A percentile compares a stretch with the other conserved stretches of the same genome.
Evolutionary conservation across 2,888 invertebrate species (phyloP).

Genomic region (Beris morrisii): DNA sequence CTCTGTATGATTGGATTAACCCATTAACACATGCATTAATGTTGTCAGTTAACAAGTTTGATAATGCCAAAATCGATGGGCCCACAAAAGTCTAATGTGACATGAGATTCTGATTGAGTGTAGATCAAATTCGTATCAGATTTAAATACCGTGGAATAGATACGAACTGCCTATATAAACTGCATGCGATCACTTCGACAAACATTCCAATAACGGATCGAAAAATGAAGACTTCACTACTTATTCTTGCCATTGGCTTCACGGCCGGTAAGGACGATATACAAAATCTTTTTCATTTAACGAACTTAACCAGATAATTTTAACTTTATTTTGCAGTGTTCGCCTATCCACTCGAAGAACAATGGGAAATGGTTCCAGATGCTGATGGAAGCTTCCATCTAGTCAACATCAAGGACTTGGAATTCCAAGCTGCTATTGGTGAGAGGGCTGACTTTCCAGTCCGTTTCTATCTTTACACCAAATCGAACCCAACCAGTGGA

Average conservation of each 20-base stretch:
- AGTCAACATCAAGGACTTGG: conserved; percentile 17
- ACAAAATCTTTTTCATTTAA: neutral
- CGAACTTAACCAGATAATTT: neutral
- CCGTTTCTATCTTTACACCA: conserved; percentile 48
- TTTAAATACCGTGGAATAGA: too few species aligned
- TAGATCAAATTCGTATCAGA: too few species aligned
- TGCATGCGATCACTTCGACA: too few species aligned
- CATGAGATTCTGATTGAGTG: too few species aligned
- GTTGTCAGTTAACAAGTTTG: too few species aligned
- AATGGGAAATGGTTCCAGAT: conserved; percentile 24
- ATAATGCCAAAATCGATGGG: too few species aligned
- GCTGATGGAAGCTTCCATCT: conserved; percentile 15
- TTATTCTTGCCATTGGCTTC: conserved; percentile 16
- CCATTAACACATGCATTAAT: too few species aligned
- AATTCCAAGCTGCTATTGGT: conserved; percentile 5
- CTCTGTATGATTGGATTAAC: too few species aligned
- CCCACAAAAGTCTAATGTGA: too few species aligned
- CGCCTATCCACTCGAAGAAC: conserved; percentile 37
- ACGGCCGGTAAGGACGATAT: conserved; percentile 2
- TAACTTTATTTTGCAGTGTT: conserved; percentile 8
- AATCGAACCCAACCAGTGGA: conserved; percentile 39
- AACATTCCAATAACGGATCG: too few species aligned
- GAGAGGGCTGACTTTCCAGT: conserved; percentile 24
- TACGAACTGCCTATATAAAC: too few species aligned
- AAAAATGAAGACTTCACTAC: conserved; percentile 21